Percentiles rank a stretch among this genome's conserved stretches.
phyloP scores from a whole-genome alignment of 2,888 invertebrate species.

The Hermaeophaga mercurialis region DNA sequence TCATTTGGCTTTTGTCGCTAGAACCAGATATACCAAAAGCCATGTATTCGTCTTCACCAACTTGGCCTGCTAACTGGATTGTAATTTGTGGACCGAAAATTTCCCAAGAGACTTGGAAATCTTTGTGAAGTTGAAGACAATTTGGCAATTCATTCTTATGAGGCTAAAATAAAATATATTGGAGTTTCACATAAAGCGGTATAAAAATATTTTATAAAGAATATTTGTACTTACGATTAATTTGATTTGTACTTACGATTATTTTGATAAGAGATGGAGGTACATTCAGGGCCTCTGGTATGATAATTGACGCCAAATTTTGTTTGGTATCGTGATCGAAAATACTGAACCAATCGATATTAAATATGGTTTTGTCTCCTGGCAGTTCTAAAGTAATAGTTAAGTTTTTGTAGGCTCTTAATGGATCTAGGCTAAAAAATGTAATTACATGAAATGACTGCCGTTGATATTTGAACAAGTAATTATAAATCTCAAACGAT shows the following conservation, averaged over 20 bases:
- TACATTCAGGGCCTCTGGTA: constrained; percentile 82
- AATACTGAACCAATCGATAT: constrained; percentile 83
- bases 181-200: too few species aligned
- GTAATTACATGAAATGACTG: not conserved
- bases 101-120: constrained; percentile 86
- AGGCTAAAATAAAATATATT: constrained; percentile 50
- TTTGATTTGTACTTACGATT: constrained; percentile 48
- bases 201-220: too few species aligned
- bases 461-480: not conserved
- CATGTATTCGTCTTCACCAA: constrained; percentile 80
- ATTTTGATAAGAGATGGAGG: constrained; percentile 81
- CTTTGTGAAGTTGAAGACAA: constrained; percentile 84
- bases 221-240: not conserved
- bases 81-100: constrained; percentile 88
- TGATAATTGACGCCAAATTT: constrained; percentile 74
- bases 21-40: constrained; percentile 88
- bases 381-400: constrained; percentile 77
- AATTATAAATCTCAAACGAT: not conserved
- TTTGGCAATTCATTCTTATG: constrained; percentile 75
- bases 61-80: constrained; percentile 79
- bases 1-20: constrained; percentile 72
- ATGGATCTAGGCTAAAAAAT: constrained; percentile 72
- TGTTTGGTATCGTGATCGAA: constrained; percentile 72
- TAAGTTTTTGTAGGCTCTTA: constrained; percentile 73
- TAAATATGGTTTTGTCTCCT: constrained; percentile 80